phyloP scores from a whole-genome alignment of 2,113 vertebrate genomes.

The Pogona vitticeps region DNA sequence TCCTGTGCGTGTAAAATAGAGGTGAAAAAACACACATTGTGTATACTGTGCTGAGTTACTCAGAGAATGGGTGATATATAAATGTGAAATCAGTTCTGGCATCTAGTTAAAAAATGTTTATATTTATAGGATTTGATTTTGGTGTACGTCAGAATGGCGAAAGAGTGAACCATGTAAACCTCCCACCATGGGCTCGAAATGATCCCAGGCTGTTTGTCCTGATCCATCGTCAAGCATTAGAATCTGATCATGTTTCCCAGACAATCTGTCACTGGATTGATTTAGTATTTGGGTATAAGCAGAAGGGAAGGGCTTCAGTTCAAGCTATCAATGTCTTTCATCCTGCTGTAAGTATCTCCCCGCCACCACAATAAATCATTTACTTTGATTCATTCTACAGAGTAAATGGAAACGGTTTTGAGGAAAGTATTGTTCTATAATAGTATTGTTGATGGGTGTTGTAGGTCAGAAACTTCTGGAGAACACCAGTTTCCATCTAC shows the following conservation, averaged over 20 bases:
- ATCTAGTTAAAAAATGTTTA: neutral
- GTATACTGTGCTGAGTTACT: neutral
- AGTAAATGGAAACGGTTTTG: neutral
- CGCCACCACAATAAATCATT: neutral
- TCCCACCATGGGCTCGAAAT: conserved; percentile 95
- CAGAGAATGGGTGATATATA: neutral
- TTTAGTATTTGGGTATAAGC: conserved; percentile 96
- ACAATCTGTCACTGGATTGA: conserved; percentile 98
- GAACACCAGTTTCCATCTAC: neutral
- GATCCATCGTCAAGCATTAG: conserved; percentile 95
- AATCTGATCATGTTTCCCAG: conserved; percentile 96
- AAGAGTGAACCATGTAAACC: conserved; percentile 95
- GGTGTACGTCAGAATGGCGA: conserved; percentile 96
- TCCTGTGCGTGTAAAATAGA: neutral
- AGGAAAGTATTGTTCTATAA: neutral
- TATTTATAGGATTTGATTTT: conserved; percentile 92
- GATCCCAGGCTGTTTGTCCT: conserved; percentile 96
- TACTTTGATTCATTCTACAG: neutral
- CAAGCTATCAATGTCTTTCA: conserved; percentile 99
- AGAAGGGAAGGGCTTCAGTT: conserved; percentile 96
- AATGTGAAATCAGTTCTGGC: neutral
- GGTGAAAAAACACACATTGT: neutral
- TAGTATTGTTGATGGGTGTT: neutral
- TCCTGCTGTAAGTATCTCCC: conserved; percentile 86
- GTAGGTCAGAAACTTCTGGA: neutral